Conservation (phyloP, 2,797 vertebrate genomes). For the Gymnoscopelus microlampas region DNA sequence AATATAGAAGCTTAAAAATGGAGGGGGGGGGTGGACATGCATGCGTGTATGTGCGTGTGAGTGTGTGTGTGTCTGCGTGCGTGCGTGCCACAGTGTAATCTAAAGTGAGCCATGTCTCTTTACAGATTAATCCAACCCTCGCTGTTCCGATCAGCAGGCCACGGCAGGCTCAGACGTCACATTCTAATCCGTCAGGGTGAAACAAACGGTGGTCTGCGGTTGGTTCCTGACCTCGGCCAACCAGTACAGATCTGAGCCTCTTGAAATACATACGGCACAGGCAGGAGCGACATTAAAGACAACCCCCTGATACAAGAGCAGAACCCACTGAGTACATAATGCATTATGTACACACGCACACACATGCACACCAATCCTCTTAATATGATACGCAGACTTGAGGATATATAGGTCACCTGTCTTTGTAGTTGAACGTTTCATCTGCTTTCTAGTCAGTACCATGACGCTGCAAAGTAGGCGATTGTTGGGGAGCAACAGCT, state of each 20-base stretch:
- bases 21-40: constrained; percentile 2
- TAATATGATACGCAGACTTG: no score
- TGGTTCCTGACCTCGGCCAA: constrained; percentile 34
- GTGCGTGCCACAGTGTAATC: constrained; percentile 45
- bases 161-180: constrained; percentile 62
- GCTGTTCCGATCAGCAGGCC: constrained; percentile 10
- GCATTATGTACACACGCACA: no score
- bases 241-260: constrained; percentile 6
- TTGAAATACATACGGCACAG: constrained; percentile 1
- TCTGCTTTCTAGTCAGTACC: no score
- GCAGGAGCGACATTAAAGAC: no score
- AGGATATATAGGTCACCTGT: no score
- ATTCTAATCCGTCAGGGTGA: constrained; percentile 64
- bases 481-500: no score
- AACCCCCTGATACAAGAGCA: no score
- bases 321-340: no score
- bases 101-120: constrained; percentile 63
- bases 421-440: no score
- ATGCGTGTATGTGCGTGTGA: constrained; percentile 20
- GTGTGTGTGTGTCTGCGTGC: constrained; percentile 16
- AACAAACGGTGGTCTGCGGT: constrained; percentile 49
- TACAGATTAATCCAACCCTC: constrained; percentile 67
- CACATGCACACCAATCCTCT: no score
- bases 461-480: no score
- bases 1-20: no score